A percentile compares a stretch with the other conserved stretches of the same genome.
These are phyloP conservation scores for Nansenia antarctica DNA, from an alignment of 2,113 vertebrate species.

Conservation along the genomic window DNA sequence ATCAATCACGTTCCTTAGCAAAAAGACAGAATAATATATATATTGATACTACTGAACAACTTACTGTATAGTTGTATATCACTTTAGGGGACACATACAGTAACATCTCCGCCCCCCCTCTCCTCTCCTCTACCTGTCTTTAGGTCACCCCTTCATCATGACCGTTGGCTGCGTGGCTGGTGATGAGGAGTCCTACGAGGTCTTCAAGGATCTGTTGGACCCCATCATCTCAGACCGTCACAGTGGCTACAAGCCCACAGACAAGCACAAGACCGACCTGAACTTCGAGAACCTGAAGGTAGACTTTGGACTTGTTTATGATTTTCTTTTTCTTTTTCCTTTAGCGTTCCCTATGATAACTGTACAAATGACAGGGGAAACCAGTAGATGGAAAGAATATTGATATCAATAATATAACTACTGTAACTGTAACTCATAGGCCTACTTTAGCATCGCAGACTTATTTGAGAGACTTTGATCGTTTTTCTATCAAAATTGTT, in stretches of 20 bases:
- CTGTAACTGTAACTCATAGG: too few relatives aligned
- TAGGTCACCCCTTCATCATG: slow-evolving; percentile 97
- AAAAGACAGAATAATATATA: too few relatives aligned
- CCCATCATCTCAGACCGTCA: slow-evolving; percentile 90
- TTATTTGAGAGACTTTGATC: background rate
- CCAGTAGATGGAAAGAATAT: too few relatives aligned
- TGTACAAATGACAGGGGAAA: too few relatives aligned
- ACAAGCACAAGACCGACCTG: slow-evolving; percentile 93
- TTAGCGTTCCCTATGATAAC: too few relatives aligned
- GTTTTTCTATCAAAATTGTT: background rate
- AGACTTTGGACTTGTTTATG: background rate
- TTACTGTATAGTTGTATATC: too few relatives aligned
- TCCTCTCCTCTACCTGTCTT: background rate
- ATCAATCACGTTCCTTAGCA: too few relatives aligned
- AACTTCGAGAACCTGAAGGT: slow-evolving; percentile 96
- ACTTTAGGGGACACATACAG: too few relatives aligned
- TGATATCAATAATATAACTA: too few relatives aligned
- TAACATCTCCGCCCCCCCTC: background rate
- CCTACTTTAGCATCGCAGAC: background rate
- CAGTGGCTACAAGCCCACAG: slow-evolving; percentile 87
- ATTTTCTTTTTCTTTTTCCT: background rate
- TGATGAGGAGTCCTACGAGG: slow-evolving; percentile 86
- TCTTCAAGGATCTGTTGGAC: slow-evolving; percentile 90
- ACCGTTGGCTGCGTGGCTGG: slow-evolving; percentile 93
- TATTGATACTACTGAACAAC: too few relatives aligned